phyloP scores from a whole-genome alignment of 2,797 vertebrate genomes.

The Tragelaphus oryx region DNA sequence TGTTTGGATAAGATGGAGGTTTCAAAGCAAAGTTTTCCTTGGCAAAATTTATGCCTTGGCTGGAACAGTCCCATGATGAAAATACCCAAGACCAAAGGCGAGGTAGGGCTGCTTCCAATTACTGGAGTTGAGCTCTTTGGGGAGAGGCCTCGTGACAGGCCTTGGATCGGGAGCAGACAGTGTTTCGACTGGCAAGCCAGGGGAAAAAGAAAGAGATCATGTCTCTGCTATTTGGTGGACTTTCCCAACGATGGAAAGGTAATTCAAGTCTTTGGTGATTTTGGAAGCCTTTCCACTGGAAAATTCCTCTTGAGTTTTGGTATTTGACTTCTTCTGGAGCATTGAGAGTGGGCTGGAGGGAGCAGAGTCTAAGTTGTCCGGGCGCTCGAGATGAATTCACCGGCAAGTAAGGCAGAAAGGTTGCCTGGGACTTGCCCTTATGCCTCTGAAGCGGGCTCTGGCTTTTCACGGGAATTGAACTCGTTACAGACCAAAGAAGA shows the following conservation, averaged over 20 bases:
- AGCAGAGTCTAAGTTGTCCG: background rate
- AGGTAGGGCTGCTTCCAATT: slow-evolving; percentile 70
- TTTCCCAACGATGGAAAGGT: slow-evolving; percentile 61
- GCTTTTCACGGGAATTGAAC: slow-evolving; percentile 18
- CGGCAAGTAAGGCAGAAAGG: background rate
- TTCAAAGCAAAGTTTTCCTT: slow-evolving; percentile 81
- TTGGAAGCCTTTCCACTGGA: slow-evolving; percentile 55
- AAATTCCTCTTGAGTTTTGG: slow-evolving; percentile 29
- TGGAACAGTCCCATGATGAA: slow-evolving; percentile 50
- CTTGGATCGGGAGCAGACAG: slow-evolving; percentile 51
- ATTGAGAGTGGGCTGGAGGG: background rate
- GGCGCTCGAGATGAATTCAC: background rate
- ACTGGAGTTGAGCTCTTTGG: slow-evolving; percentile 38
- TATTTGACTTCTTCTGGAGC: slow-evolving; percentile 37
- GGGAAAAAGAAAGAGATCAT: background rate
- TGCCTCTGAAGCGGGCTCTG: background rate
- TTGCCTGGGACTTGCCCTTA: background rate
- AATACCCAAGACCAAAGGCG: slow-evolving; percentile 69
- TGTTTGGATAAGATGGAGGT: slow-evolving; percentile 76
- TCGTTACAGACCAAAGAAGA: slow-evolving; percentile 15
- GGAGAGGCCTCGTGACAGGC: slow-evolving; percentile 49
- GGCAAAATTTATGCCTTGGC: slow-evolving; percentile 72
- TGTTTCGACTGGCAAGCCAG: slow-evolving; percentile 30
- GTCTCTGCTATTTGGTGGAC: slow-evolving; percentile 36
- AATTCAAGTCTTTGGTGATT: slow-evolving; percentile 62